Evolutionary conservation across 37 sponge, comb jelly and placozoan genomes (phyloP), one percentile per base, ranked within the genome.

Genomic region (Amphimedon queenslandica): DNA sequence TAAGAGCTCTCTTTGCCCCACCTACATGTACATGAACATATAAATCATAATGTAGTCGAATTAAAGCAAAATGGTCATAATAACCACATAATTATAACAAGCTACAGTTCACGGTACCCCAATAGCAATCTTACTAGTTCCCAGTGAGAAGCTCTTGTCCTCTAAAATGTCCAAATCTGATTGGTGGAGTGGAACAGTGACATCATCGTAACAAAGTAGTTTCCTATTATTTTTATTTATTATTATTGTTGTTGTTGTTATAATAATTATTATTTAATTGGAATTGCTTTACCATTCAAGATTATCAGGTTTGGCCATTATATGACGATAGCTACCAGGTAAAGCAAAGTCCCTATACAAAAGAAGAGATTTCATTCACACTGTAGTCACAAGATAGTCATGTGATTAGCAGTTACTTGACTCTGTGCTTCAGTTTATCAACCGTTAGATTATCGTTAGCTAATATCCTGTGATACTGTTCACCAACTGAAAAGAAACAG

Each of bases 281-380:
- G n/a, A n/a, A n/a, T n/a, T n/a, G n/a, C n/a, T n/a, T n/a, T 40
- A 92, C 96, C 96, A 95, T 13, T 31, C 36, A 27, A 92, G 36
- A 68, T 78, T 56, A 13, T 38, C 63, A 5, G 96, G 96, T 66
- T 71, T 92, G 8, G 82, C 66, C 29, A 92, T 24, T 16, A 95
- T 51, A 31, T 16, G 3, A 47, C 96, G 69, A 74, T 92, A 95
- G 32, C 63, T 37, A 2, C 90, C 94, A 24, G 79, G 63, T 8
- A 95, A 71, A 30, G 86, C 55, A 74, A 81, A 88, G 36, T 92
- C 93, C 69, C 88, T 91, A 41, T 43, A 64, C 0, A 41, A 61
- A 63, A 5, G n/a, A n/a, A n/a, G n/a, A n/a, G n/a, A n/a, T n/a
- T n/a, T 58, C 30, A 40, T 23, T 43, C 3, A 3, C n/a, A 37